phyloP scores from a whole-genome alignment of 2,113 vertebrate species.

The Menidia beryllina region DNA sequence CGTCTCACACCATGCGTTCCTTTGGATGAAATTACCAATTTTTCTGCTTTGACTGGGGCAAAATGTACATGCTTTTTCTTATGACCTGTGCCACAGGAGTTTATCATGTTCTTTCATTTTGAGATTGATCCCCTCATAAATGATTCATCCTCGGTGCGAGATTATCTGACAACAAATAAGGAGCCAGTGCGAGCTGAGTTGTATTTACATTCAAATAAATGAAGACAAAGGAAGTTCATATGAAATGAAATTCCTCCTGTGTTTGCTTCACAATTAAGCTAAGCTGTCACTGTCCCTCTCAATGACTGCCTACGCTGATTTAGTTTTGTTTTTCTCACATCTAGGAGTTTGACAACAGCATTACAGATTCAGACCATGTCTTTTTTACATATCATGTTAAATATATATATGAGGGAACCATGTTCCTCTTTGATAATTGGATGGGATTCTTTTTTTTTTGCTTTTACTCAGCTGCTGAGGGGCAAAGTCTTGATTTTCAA shows the following conservation, averaged over 20 bases:
- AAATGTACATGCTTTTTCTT: conserved; percentile 60
- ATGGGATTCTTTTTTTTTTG: conserved; percentile 22
- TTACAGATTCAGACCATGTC: conserved; percentile 18
- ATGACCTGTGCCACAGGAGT: conserved; percentile 70
- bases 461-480: conserved; percentile 17
- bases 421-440: conserved; percentile 42
- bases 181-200: conserved; percentile 66
- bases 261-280: conserved; percentile 77
- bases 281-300: conserved; percentile 71
- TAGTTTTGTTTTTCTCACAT: conserved; percentile 61
- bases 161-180: conserved; percentile 80
- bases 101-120: conserved; percentile 79
- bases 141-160: conserved; percentile 74
- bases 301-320: conserved; percentile 74
- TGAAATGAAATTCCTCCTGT: conserved; percentile 74
- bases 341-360: conserved; percentile 65
- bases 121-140: conserved; percentile 82
- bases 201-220: conserved; percentile 82
- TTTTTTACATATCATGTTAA: conserved; percentile 36
- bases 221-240: conserved; percentile 74
- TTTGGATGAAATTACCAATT: conserved; percentile 76
- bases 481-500: conserved; percentile 15
- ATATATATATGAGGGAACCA: conserved; percentile 31
- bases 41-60: conserved; percentile 59
- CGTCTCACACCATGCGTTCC: conserved; percentile 60